Evolutionary conservation across 2,888 invertebrate species (phyloP).

Genomic region (Phaedon cochleariae): DNA sequence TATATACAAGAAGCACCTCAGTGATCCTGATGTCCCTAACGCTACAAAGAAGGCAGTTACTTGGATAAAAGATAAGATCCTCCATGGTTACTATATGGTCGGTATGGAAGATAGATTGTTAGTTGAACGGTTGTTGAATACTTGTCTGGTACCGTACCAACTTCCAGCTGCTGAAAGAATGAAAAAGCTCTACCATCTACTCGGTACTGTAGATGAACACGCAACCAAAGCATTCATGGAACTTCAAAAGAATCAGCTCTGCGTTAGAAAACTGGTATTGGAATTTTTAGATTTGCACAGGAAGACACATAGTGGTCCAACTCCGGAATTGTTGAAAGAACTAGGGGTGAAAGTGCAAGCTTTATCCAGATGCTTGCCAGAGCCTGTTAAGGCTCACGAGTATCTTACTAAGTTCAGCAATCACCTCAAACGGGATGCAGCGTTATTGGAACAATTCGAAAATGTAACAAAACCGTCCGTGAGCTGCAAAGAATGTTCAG

Average conservation of each 20-base stretch:
- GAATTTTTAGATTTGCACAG: constrained; percentile 89
- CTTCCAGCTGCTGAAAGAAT: constrained; percentile 86
- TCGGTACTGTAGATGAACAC: constrained; percentile 94
- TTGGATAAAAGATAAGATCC: constrained; percentile 97
- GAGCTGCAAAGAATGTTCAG: constrained; percentile 94
- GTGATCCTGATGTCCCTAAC: constrained; percentile 83
- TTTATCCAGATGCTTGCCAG: constrained; percentile 85
- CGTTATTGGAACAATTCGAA: constrained; percentile 82
- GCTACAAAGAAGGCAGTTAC: constrained; percentile 88
- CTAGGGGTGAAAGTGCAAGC: constrained; percentile 73
- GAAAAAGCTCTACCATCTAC: constrained; percentile 86
- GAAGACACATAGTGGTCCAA: constrained; percentile 65
- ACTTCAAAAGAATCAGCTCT: constrained; percentile 88
- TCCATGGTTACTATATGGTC: constrained; percentile 84
- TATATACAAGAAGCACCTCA: constrained; percentile 90
- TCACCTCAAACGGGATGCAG: constrained; percentile 78
- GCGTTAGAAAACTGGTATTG: constrained; percentile 81
- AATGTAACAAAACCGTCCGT: constrained; percentile 88
- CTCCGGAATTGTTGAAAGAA: constrained; percentile 77
- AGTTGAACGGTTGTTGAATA: constrained; percentile 92
- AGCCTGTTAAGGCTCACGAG: constrained; percentile 91
- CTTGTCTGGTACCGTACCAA: constrained; percentile 94
- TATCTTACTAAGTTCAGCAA: constrained; percentile 84
- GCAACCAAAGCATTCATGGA: constrained; percentile 94
- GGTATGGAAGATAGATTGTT: constrained; percentile 88